Conservation (phyloP, 2,797 vertebrate genomes). For the Nannoperca obscura region DNA sequence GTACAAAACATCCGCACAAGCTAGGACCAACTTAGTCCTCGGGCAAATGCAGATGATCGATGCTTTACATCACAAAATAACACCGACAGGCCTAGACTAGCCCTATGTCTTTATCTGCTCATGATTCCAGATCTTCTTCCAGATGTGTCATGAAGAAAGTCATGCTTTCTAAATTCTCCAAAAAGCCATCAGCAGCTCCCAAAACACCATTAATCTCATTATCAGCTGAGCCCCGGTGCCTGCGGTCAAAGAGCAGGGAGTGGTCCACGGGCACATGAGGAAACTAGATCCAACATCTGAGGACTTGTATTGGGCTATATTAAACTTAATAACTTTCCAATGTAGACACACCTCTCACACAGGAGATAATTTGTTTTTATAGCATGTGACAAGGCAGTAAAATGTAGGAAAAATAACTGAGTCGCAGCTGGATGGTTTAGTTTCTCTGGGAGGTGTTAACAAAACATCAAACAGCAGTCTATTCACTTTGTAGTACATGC, state of each 20-base stretch:
- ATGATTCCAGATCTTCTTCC: conserved; percentile 15
- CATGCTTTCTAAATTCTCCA: conserved; percentile 15
- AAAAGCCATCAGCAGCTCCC: not conserved
- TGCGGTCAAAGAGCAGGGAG: conserved; percentile 59
- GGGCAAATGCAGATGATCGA: conserved; percentile 20
- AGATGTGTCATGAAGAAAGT: conserved; percentile 19
- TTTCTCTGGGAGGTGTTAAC: conserved; percentile 28
- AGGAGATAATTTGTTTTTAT: conserved; percentile 40
- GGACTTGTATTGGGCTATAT: conserved; percentile 38
- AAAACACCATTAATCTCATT: conserved; percentile 18
- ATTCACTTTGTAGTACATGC: conserved; percentile 26
- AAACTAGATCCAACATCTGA: conserved; percentile 52
- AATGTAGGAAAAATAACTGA: conserved; percentile 40
- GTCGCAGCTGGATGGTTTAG: conserved; percentile 24
- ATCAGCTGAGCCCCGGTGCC: conserved; percentile 29
- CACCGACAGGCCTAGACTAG: conserved; percentile 21
- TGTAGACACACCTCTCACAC: conserved; percentile 27
- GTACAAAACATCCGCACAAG: conserved; percentile 41
- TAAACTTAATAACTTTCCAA: conserved; percentile 53
- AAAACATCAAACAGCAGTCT: conserved; percentile 39
- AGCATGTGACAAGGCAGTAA: conserved; percentile 30
- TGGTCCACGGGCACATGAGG: conserved; percentile 36
- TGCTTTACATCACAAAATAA: conserved; percentile 17
- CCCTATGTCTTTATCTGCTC: conserved; percentile 9
- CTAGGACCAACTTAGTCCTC: conserved; percentile 10